Evolutionary conservation across 2,888 invertebrate genomes (phyloP).

Genomic region (Prenolepis imparis): DNA sequence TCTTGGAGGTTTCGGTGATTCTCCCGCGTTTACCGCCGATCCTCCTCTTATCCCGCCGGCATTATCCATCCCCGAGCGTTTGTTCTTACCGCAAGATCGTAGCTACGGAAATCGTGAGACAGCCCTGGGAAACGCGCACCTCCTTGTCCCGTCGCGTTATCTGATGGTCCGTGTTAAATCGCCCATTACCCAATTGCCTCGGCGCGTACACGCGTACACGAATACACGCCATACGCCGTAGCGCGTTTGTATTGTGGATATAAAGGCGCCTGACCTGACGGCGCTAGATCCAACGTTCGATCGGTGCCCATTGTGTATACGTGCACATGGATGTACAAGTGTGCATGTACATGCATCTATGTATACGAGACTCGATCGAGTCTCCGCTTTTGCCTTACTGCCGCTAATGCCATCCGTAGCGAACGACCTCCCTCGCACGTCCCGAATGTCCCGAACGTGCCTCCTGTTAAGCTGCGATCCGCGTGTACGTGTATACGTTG

Average conservation of each 20-base stretch:
- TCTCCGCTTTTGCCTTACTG: slow-evolving; percentile 61
- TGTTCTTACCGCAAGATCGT: slow-evolving; percentile 59
- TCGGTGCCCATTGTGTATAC: not conserved
- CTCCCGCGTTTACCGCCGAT: slow-evolving; percentile 56
- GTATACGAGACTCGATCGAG: slow-evolving; percentile 60
- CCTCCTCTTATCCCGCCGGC: slow-evolving; percentile 54
- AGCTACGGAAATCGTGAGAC: slow-evolving; percentile 62
- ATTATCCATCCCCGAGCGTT: slow-evolving; percentile 53
- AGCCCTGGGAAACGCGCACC: slow-evolving; percentile 42
- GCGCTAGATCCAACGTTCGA: slow-evolving; percentile 1
- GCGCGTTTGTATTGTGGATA: slow-evolving; percentile 29
- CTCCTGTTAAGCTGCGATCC: slow-evolving; percentile 52
- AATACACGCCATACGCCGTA: not conserved
- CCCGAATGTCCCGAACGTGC: slow-evolving; percentile 57
- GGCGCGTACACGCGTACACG: slow-evolving; percentile 39
- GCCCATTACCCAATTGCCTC: slow-evolving; percentile 80
- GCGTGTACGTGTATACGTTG: slow-evolving; percentile 31
- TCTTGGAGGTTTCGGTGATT: slow-evolving; percentile 69
- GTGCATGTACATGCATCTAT: not conserved
- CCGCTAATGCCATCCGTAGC: slow-evolving; percentile 57
- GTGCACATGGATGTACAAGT: not conserved
- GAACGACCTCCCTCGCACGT: slow-evolving; percentile 55
- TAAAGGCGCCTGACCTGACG: slow-evolving; percentile 39
- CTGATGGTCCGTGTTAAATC: slow-evolving; percentile 82
- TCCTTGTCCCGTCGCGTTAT: slow-evolving; percentile 75